Base-by-base conservation (phyloP, 1,140 invertebrate genomes). In the Coenobita brevimanus region DNA sequence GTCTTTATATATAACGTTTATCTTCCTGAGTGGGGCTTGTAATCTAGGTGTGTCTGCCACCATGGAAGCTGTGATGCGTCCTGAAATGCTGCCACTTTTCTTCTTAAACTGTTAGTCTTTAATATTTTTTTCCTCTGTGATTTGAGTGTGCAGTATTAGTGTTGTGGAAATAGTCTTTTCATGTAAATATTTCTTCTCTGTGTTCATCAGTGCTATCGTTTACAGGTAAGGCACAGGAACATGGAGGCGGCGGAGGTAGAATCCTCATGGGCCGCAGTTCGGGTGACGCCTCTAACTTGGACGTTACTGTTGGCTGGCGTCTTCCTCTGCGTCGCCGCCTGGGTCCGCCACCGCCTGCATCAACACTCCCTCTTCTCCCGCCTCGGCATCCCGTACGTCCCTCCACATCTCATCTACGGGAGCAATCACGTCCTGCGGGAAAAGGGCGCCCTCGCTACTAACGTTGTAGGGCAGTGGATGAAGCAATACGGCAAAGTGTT, bases 401-500 rank as follows among this genome's bases (percentile, higher is more conserved):
- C 90, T 36, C 92, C 93, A 3, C 87, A 89, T 69, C 82, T 93
- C 17, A 83, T 92, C 27, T 89, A 81, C 38, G 93, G 93, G 13
- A 93, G 92, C 88, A 73, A 91, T 67, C 27, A 80, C 21, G 67
- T 89, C 24, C 46, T 92, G 1, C 83, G 88, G 17, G 76, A 76
- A 8, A 73, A 27, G 1, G 78, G 75, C 15, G 69, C 62, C 15
- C 67, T 90, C 2, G 17, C 89, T 0, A 82, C 89, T 13, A 80
- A 91, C 1, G 84, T 92, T 15, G 88, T 93, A 17, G 71, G 90
- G 2, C 62, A 91, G 60, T 93, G 93, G 93, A 71, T 91, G 8
- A 64, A 91, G 64, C 50, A 91, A 57, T 93, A 92, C 89, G 93
- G 93, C 6, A 81, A 91, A 24, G 85, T 92, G 10, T 93, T 92